These are phyloP conservation scores for Drosophila oshimai DNA, from an alignment of 1,140 invertebrate species.

Conservation along the genomic window DNA sequence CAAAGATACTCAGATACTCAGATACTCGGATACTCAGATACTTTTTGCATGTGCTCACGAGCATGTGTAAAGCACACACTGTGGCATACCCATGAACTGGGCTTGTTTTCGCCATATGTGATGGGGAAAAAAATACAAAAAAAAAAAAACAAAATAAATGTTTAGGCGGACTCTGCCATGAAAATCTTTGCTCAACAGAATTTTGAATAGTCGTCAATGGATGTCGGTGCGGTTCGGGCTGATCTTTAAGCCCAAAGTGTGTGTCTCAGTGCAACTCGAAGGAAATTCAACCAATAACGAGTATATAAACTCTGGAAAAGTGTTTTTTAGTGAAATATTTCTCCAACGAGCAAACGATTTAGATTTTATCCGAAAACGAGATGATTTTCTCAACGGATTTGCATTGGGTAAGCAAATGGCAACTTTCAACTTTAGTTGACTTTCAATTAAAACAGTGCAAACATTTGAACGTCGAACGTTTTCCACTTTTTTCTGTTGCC, in stretches of 20 bases:
- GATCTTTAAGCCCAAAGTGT: constrained; percentile 11
- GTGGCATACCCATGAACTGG: constrained; percentile 45
- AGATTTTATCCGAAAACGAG: not conserved
- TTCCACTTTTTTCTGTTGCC: constrained; percentile 18
- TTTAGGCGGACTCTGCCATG: constrained; percentile 68
- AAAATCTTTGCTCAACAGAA: constrained; percentile 61
- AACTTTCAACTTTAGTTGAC: constrained; percentile 39
- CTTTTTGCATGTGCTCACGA: constrained; percentile 58
- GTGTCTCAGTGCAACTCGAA: constrained; percentile 21
- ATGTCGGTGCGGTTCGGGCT: constrained; percentile 51
- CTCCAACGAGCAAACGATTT: not conserved
- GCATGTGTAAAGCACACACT: constrained; percentile 50
- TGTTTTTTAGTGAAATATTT: constrained; percentile 15
- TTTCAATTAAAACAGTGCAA: constrained; percentile 64
- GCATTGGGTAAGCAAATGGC: constrained; percentile 55
- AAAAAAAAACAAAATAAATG: constrained; percentile 49
- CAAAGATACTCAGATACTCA: constrained; percentile 13
- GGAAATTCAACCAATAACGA: not conserved
- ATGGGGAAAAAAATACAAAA: constrained; percentile 12
- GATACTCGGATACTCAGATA: constrained; percentile 35
- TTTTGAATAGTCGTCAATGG: constrained; percentile 75
- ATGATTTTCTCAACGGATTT: constrained; percentile 67
- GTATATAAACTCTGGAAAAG: not conserved
- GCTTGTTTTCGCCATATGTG: constrained; percentile 78
- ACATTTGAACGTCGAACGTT: constrained; percentile 45